A percentile compares a stretch with the other conserved stretches of the same genome.
Conservation (phyloP, 2,113 vertebrate genomes). For the Crotalus horridus region DNA sequence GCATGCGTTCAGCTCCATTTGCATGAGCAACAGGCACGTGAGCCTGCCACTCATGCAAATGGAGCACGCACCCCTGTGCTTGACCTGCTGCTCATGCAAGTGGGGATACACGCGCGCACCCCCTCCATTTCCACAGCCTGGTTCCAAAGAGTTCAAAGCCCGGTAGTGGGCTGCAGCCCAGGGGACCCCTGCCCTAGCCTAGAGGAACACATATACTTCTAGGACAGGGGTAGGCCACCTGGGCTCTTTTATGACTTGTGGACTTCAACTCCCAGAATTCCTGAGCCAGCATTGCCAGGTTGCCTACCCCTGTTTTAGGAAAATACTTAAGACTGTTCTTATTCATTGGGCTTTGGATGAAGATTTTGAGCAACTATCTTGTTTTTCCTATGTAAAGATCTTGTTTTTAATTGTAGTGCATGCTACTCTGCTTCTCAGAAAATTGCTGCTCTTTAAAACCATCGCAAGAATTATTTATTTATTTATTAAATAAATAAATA, state of each 20-base stretch:
- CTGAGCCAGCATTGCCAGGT: no score
- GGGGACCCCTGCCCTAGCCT: not conserved
- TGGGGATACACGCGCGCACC: not conserved
- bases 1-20: not conserved
- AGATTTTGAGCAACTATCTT: not conserved
- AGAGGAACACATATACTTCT: not conserved
- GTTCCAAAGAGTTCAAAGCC: not conserved
- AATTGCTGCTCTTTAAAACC: not conserved
- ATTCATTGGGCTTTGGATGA: no score
- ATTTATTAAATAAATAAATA: not conserved
- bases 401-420: not conserved
- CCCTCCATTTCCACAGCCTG: not conserved
- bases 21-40: no score
- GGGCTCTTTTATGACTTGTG: no score
- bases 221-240: no score
- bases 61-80: no score
- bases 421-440: not conserved
- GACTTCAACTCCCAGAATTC: no score
- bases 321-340: not conserved
- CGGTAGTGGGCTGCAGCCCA: not conserved
- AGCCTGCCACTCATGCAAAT: not conserved
- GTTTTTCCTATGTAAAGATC: not conserved
- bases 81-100: not conserved
- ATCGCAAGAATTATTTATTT: no score
- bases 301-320: not conserved